phyloP scores from a whole-genome alignment of 2,888 invertebrate genomes.

The Tetranychus truncatus region DNA sequence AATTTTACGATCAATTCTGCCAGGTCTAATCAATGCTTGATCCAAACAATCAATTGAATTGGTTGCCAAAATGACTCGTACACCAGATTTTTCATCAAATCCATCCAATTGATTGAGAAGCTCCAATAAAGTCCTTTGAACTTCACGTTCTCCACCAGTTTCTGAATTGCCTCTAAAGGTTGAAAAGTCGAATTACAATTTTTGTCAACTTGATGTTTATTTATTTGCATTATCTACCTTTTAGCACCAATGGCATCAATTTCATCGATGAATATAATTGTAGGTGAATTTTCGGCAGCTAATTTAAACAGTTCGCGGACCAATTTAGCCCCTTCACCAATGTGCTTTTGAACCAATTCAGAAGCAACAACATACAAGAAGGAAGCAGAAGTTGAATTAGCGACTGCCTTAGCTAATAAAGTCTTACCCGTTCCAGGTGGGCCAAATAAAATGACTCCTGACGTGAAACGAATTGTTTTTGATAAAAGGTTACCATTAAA shows the following conservation, averaged over 20 bases:
- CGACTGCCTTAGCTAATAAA: conserved; percentile 90
- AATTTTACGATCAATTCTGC: conserved; percentile 95
- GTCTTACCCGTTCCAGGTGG: conserved; percentile 97
- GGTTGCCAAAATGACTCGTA: conserved; percentile 94
- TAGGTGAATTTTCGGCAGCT: conserved; percentile 98
- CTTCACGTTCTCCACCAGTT: conserved; percentile 96
- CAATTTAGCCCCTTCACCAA: conserved; percentile 96
- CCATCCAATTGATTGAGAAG: conserved; percentile 94
- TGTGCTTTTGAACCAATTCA: conserved; percentile 93
- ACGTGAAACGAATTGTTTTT: neutral
- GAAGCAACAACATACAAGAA: conserved; percentile 98
- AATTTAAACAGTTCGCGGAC: conserved; percentile 93
- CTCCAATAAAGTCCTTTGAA: conserved; percentile 98
- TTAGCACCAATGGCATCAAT: conserved; percentile 98
- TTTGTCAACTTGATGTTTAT: neutral
- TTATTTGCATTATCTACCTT: conserved; percentile 33
- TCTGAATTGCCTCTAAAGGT: conserved; percentile 72
- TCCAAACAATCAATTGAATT: conserved; percentile 95
- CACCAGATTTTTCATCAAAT: conserved; percentile 86
- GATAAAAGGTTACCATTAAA: no score
- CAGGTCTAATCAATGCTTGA: conserved; percentile 92
- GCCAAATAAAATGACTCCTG: conserved; percentile 74
- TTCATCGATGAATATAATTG: conserved; percentile 98
- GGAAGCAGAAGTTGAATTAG: conserved; percentile 97
- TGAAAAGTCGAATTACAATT: neutral